Percentiles rank a stretch among this genome's conserved stretches.
These are phyloP conservation scores for Zonitis immaculata DNA, from an alignment of 2,888 invertebrate species.

Conservation along the genomic window DNA sequence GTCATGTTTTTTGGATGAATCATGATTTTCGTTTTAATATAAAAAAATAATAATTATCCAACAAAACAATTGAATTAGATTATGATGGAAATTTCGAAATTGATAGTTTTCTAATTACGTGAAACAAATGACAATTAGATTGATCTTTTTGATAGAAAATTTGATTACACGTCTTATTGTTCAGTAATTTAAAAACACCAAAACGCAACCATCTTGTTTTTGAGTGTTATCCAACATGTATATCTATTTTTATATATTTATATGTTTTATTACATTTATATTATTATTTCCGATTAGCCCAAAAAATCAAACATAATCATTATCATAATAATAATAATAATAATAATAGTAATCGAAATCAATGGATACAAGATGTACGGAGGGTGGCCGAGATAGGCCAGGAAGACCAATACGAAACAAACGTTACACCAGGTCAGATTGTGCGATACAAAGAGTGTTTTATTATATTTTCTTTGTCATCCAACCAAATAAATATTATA, in stretches of 20 bases:
- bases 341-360: neutral
- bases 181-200: constrained; percentile 6
- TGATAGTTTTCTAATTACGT: too few species aligned
- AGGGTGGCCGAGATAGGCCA: constrained; percentile 50
- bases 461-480: too few species aligned
- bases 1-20: too few species aligned
- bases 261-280: too few species aligned
- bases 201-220: constrained; percentile 45
- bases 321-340: constrained; percentile 6
- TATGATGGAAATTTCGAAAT: too few species aligned
- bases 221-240: constrained; percentile 47
- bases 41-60: too few species aligned
- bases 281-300: constrained; percentile 40
- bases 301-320: too few species aligned
- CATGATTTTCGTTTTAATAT: too few species aligned
- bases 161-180: constrained; percentile 32
- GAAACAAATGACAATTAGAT: too few species aligned
- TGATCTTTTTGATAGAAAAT: too few species aligned
- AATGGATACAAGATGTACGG: constrained; percentile 47
- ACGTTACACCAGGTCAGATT: constrained; percentile 63
- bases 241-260: constrained; percentile 48
- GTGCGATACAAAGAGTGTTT: constrained; percentile 9
- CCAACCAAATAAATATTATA: too few species aligned
- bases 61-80: too few species aligned
- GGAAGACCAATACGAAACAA: constrained; percentile 66